Base-by-base conservation (phyloP, 2,797 vertebrate species). In the Gouania willdenowi region DNA sequence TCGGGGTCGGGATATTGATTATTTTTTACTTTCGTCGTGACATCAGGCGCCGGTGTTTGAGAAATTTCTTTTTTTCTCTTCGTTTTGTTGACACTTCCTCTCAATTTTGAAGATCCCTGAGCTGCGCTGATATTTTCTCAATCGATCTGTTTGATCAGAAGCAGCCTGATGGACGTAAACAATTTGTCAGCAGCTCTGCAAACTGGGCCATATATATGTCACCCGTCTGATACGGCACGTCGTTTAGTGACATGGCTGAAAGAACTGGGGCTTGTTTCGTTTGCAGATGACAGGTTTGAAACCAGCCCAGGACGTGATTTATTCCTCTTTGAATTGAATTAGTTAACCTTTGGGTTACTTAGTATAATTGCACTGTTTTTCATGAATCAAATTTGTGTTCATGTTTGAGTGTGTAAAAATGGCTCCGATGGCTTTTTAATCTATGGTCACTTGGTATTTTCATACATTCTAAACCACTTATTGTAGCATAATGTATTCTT, bases 121-220 rank as follows among this genome's bases (percentile, higher is more conserved):
- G 58, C 66, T 11, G 57, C 24, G 0, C 42, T 69, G 67, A 71
- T 82, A 66, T 81, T 77, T 77, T 39, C 50, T 5, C 3, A 59
- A 84, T 86, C 63, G 77, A 87, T 82, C 57, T 26, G 68, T 81
- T 84, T 84, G 74, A 83, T 88, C 73, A 74, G 44, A 66, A 47
- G 48, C 65, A 51, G 62, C 55, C 47, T 43, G 68, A 61, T 29
- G 66, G 48, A 68, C 50, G 54, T 10, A 10, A 53, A 39, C 69
- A 34, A 72, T 76, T 72, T 75, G 64, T 84, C 72, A 77, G 17
- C 18, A 14, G 10, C 33, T 48, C 40, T 8, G 13, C 19, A 16
- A 26, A 32, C 33, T 0, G 21, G 21, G 15, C 48, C 25, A 35
- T 29, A 8, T 46, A 8, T 46, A 14, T 71, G 59, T 63, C 52